Evolutionary conservation across 2,113 vertebrate genomes (phyloP).

Genomic region (Colinus virginianus): DNA sequence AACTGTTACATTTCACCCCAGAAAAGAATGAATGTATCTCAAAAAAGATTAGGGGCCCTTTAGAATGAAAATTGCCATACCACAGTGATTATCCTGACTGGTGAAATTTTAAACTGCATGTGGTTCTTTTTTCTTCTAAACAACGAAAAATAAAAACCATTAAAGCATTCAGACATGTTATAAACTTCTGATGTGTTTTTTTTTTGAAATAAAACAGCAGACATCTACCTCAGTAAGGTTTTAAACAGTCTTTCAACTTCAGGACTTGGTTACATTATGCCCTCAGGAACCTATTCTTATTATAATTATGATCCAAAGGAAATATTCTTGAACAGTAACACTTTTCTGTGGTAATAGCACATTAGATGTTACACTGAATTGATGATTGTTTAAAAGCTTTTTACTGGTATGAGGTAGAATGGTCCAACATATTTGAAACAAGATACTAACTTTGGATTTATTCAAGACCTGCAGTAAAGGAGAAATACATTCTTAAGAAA

Average conservation of each 20-base stretch:
- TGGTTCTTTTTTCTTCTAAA: conserved; percentile 18
- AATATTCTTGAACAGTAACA: conserved; percentile 39
- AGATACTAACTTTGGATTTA: conserved; percentile 10
- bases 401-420: conserved; percentile 19
- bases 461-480: conserved; percentile 19
- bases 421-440: conserved; percentile 25
- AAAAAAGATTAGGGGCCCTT: neutral
- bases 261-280: conserved; percentile 18
- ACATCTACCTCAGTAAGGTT: conserved; percentile 29
- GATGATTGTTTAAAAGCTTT: conserved; percentile 55
- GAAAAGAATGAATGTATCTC: neutral
- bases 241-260: conserved; percentile 46
- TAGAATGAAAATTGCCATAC: neutral
- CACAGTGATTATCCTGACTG: neutral
- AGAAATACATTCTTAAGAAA: conserved; percentile 33
- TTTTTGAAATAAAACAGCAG: conserved; percentile 15
- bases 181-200: neutral
- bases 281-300: conserved; percentile 40
- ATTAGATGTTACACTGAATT: conserved; percentile 20
- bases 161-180: neutral
- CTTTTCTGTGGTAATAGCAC: conserved; percentile 39
- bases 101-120: neutral
- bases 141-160: neutral
- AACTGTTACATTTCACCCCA: neutral
- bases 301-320: conserved; percentile 51